phyloP scores from a whole-genome alignment of 2,113 vertebrate species.

The Trinectes maculatus region DNA sequence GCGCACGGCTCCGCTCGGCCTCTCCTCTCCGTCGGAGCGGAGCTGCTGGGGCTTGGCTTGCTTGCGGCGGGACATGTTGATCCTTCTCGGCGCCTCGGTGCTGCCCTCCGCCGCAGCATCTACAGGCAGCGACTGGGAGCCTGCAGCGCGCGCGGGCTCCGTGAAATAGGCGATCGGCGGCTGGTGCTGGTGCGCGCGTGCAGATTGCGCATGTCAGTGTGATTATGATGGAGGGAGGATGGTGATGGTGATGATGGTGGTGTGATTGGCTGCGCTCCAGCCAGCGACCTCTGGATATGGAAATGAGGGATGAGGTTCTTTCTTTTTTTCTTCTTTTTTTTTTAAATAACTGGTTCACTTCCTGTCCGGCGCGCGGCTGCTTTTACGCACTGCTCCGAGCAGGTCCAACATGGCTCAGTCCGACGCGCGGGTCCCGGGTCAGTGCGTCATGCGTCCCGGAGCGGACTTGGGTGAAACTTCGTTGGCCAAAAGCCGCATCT shows the following conservation, averaged over 20 bases:
- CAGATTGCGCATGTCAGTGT: conserved; percentile 92
- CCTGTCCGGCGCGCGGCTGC: conserved; percentile 80
- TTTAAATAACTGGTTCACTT: conserved; percentile 84
- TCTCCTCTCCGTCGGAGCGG: conserved; percentile 85
- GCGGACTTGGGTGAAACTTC: conserved; percentile 9
- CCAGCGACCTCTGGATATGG: conserved; percentile 88
- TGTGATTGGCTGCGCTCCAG: conserved; percentile 88
- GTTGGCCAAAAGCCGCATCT: conserved; percentile 1
- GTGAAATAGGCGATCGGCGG: conserved; percentile 78
- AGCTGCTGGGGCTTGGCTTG: conserved; percentile 96
- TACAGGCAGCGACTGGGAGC: conserved; percentile 75
- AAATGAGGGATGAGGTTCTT: conserved; percentile 86
- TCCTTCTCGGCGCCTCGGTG: conserved; percentile 72
- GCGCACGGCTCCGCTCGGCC: conserved; percentile 80
- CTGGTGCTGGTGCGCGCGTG: conserved; percentile 80
- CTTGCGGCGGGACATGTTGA: conserved; percentile 98
- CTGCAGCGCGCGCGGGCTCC: conserved; percentile 67
- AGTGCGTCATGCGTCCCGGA: conserved; percentile 8
- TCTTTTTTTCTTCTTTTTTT: neutral
- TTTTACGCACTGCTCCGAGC: conserved; percentile 65
- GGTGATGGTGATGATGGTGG: conserved; percentile 93
- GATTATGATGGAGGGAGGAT: conserved; percentile 93
- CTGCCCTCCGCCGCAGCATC: conserved; percentile 87
- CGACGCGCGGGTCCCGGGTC: conserved; percentile 22
- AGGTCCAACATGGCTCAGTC: conserved; percentile 36